phyloP scores from a whole-genome alignment of 2,113 vertebrate species.

The Anas platyrhynchos region DNA sequence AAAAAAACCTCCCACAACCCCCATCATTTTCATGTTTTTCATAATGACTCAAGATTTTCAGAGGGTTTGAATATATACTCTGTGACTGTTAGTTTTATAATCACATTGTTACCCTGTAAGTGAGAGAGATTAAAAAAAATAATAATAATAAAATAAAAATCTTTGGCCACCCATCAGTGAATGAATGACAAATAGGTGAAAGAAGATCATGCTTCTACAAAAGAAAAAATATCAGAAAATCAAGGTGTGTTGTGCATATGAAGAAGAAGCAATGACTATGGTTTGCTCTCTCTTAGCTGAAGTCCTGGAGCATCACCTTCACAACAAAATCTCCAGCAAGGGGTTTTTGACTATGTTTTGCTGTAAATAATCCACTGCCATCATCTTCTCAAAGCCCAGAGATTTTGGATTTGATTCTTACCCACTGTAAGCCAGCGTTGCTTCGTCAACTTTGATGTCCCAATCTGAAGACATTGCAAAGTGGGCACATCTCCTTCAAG shows the following conservation, averaged over 20 bases:
- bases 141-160: neutral
- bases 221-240: neutral
- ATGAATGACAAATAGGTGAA: neutral
- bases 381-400: neutral
- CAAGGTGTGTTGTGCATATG: neutral
- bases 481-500: neutral
- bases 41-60: neutral
- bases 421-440: neutral
- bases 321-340: neutral
- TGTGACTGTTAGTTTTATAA: neutral
- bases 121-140: neutral
- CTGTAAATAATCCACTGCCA: neutral
- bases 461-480: neutral
- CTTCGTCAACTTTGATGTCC: neutral
- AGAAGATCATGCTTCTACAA: neutral
- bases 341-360: neutral
- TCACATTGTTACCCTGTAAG: neutral
- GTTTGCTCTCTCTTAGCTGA: neutral
- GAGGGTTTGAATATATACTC: neutral
- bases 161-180: neutral
- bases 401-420: neutral
- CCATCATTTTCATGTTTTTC: rapidly evolving
- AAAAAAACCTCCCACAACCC: neutral
- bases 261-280: neutral
- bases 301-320: neutral